Conservation (phyloP, 2,113 vertebrate genomes). For the Notarius lentiginosus region DNA sequence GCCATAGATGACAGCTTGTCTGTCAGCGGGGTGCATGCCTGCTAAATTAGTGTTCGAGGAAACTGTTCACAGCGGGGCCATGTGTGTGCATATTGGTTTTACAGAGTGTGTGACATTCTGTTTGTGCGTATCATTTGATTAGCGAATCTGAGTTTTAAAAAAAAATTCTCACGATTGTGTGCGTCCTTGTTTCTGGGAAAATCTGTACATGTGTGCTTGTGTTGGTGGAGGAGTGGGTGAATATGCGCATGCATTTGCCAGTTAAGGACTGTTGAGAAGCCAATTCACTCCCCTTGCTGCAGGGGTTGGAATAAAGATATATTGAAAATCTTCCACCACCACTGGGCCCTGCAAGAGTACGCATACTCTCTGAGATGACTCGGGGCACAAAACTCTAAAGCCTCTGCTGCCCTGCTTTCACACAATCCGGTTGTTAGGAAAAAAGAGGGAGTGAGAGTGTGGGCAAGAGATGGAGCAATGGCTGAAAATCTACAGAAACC, state of each 20-base stretch:
- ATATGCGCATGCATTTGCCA: slow-evolving; percentile 26
- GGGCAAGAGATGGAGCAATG: neutral
- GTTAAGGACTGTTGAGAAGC: slow-evolving; percentile 24
- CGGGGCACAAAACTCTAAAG: neutral
- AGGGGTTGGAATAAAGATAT: slow-evolving; percentile 27
- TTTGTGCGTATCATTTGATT: slow-evolving; percentile 18
- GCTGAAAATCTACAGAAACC: slow-evolving; percentile 30
- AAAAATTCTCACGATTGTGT: neutral
- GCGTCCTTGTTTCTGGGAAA: neutral
- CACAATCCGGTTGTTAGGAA: slow-evolving; percentile 2
- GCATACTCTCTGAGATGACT: slow-evolving; percentile 10
- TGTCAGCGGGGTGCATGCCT: slow-evolving; percentile 45
- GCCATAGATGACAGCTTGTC: slow-evolving; percentile 54
- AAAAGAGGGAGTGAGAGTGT: neutral
- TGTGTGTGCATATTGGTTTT: slow-evolving; percentile 36
- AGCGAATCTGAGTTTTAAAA: slow-evolving; percentile 18
- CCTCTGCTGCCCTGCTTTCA: neutral
- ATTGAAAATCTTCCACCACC: slow-evolving; percentile 22
- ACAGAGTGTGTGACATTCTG: slow-evolving; percentile 38
- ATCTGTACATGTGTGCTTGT: neutral
- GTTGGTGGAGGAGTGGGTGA: neutral
- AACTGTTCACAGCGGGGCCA: slow-evolving; percentile 45
- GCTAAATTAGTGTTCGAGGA: slow-evolving; percentile 52
- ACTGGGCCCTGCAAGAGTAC: neutral
- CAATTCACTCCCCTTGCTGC: slow-evolving; percentile 26